Evolutionary conservation across 2,888 invertebrate genomes (phyloP).

Genomic region (Endomychus coccineus): DNA sequence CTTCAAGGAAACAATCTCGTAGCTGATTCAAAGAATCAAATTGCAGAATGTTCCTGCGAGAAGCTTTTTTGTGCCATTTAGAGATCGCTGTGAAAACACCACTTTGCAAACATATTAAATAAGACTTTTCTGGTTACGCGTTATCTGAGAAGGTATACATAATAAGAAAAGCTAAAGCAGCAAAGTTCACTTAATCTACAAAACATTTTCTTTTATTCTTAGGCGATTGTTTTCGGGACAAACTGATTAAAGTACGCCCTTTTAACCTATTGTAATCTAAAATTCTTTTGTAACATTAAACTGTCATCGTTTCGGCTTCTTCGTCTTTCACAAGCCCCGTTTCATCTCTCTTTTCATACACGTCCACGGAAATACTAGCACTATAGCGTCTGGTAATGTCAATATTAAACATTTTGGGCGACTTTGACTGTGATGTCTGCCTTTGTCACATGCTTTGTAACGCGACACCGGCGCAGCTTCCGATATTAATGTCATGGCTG

Average conservation of each 20-base stretch:
- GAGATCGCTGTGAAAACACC: no score
- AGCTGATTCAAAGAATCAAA: no score
- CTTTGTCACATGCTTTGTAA: no score
- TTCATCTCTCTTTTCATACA: conserved; percentile 15
- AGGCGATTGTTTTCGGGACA: conserved; percentile 20
- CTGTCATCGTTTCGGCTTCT: conserved; percentile 24
- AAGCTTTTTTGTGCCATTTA: no score
- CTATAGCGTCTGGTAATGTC: no score
- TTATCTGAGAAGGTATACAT: conserved; percentile 9
- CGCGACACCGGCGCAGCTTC: no score
- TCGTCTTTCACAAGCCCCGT: conserved; percentile 16
- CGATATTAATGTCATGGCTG: no score
- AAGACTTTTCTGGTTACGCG: conserved; percentile 11
- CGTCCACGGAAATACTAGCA: conserved; percentile 16
- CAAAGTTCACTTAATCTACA: conserved; percentile 18
- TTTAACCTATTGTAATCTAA: conserved; percentile 23
- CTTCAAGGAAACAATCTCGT: no score
- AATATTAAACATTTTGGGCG: no score
- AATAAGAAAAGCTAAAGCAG: conserved; percentile 8
- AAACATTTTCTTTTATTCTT: conserved; percentile 22
- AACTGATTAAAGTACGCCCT: conserved; percentile 25
- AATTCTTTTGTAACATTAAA: conserved; percentile 28
- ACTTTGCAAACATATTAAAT: no score
- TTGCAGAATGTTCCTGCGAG: no score
- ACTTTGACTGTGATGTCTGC: no score